Conservation (phyloP, 2,888 invertebrate genomes). For the Cepaea hortensis region DNA sequence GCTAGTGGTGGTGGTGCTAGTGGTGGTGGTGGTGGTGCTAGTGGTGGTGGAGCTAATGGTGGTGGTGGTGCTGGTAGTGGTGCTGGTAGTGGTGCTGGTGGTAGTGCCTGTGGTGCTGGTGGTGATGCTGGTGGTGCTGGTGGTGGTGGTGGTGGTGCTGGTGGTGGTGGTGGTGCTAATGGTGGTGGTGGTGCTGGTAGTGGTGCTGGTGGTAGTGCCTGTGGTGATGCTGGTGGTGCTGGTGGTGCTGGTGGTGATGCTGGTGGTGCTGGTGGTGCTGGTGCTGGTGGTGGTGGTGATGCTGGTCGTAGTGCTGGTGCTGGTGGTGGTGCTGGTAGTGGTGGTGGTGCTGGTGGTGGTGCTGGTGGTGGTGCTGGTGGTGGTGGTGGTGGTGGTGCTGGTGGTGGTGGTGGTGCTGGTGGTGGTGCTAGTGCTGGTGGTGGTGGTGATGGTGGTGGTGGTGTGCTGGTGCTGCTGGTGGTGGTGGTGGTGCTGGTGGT, state of each 20-base stretch:
- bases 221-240: not conserved
- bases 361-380: no score
- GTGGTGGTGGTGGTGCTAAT: not conserved
- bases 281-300: not conserved
- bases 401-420: not conserved
- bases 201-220: not conserved
- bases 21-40: not conserved
- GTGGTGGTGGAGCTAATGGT: not conserved
- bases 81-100: no score
- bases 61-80: not conserved
- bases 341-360: no score
- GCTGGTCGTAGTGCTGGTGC: no score
- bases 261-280: not conserved
- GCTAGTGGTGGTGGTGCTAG: not conserved
- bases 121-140: no score
- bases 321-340: no score
- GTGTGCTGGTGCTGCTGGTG: not conserved
- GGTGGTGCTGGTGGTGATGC: not conserved
- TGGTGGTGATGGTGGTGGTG: slow-evolving; percentile 9
- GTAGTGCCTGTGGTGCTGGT: no score
- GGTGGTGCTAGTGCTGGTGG: not conserved
- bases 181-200: not conserved
- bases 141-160: not conserved
- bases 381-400: no score
- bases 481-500: not conserved